Base-by-base conservation (phyloP, 2,113 vertebrate genomes). In the Alligator sinensis region DNA sequence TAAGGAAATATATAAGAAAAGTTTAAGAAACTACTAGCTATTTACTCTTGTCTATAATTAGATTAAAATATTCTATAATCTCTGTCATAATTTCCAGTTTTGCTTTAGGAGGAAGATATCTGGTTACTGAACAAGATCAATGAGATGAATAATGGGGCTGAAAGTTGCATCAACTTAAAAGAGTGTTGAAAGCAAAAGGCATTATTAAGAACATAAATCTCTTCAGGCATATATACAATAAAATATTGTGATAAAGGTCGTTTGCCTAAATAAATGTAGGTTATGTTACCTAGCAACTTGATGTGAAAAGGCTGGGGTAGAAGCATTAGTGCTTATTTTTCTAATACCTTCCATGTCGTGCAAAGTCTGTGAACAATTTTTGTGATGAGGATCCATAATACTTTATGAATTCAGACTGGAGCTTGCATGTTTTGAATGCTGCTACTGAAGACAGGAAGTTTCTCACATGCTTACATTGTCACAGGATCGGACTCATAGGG, bases 31-130 rank as follows among this genome's bases (percentile, higher is more conserved):
- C 12, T 66, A n/a, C 34, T 55, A 55, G 13, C 17, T 64, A 15
- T 94, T 86, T 92, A 24, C 61, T 84, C 2, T 19, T 84, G n/a
- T 91, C 86, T 80, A 59, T 88, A 78, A 28, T 86, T 30, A 19
- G 17, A 68, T 89, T 57, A 72, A 54, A 80, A 59, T 96, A 0
- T 88, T 95, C 61, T 80, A 24, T 93, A 54, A 90, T 82, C 59
- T 94, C 94, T 82, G 92, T 91, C 88, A 63, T 86, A 94, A 80
- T 94, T 92, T 95, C 62, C 86, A 86, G 81, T 88, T 82, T 83
- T 27, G 12, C n/a, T 11, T 0, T 75, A 47, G 64, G 62, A 62
- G 78, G 68, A 55, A 91, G 81, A 55, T 6, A 90, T 5, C 21
- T 0, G 1, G 55, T 92, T 82, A 34, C 81, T 93, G 21, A 93